A percentile compares a stretch with the other conserved stretches of the same genome.
Evolutionary conservation across 23 tunicate genomes (phyloP).

Genomic region (Botrylloides violaceus): DNA sequence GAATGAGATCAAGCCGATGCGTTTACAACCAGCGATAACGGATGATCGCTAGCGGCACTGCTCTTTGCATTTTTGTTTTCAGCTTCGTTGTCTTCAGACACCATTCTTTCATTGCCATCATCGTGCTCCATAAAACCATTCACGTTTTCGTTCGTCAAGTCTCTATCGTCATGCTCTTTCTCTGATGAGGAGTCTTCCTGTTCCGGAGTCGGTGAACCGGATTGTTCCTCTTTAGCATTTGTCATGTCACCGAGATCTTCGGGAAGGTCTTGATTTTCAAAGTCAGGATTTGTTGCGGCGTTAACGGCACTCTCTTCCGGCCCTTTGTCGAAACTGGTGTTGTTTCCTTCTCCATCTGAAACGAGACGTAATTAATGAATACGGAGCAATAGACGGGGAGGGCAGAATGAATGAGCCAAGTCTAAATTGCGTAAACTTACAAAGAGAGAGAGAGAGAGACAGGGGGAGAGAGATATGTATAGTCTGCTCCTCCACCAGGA

Average conservation of each 20-base stretch:
- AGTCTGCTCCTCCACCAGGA: too few species aligned
- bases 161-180: slow-evolving; percentile 6
- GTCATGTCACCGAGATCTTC: not conserved
- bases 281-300: not conserved
- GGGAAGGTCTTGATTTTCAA: not conserved
- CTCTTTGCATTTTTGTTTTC: not conserved
- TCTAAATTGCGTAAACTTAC: too few species aligned
- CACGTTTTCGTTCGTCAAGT: slow-evolving; percentile 11
- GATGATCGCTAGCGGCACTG: slow-evolving; percentile 15
- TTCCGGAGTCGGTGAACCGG: slow-evolving; percentile 2
- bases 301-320: not conserved
- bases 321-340: not conserved
- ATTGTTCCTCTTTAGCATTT: not conserved
- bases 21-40: slow-evolving; percentile 42
- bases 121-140: not conserved
- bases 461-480: too few species aligned
- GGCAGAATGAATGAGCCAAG: too few species aligned
- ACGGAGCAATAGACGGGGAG: too few species aligned
- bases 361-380: too few species aligned
- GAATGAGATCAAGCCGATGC: slow-evolving; percentile 26
- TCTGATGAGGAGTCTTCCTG: not conserved
- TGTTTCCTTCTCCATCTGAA: not conserved
- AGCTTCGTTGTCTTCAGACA: slow-evolving; percentile 8
- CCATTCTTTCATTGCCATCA: slow-evolving; percentile 6
- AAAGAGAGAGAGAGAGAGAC: too few species aligned